Evolutionary conservation across 2,888 invertebrate genomes (phyloP), one percentile per base, ranked within the genome.

Genomic region (Heteromurus nitidus): DNA sequence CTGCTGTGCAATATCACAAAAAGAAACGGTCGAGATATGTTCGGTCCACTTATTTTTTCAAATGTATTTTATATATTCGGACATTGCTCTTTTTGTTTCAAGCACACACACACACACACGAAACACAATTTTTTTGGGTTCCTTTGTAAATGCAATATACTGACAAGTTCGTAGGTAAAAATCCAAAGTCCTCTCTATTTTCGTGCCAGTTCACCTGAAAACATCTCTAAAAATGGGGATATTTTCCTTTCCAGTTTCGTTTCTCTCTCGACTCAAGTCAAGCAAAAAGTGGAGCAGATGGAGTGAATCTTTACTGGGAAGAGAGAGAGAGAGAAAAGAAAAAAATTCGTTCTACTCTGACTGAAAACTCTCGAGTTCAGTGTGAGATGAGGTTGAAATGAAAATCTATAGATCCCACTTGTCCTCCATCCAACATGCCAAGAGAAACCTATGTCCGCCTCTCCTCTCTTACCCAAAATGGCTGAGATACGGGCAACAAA

Each of bases 361-460:
- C n/a, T n/a, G n/a, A n/a, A n/a, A n/a, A n/a, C n/a, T n/a, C n/a
- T n/a, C n/a, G n/a, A n/a, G 58, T 67, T 75, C 67, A 75, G 36
- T 67, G 58, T 42, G 75, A 67, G 75, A 75, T 75, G 75, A 75
- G 31, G 76, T 68, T 76, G 68, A 68, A 76, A 76, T 76, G 76
- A 76, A 36, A 76, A 76, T 24, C 30, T 67, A 36, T 53, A 73
- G 64, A 65, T 74, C 65, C 74, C 65, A 11, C 50, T 74, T 65
- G 53, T 74, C 9, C 58, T n/a, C n/a, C n/a, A n/a, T n/a, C n/a
- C n/a, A n/a, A n/a, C n/a, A n/a, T n/a, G n/a, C n/a, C n/a, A n/a
- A n/a, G n/a, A n/a, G n/a, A 36, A 53, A 13, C 26, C 24, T 26
- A 53, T 64, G 64, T 60, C 30, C 30, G n/a, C 22, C 18, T 36